phyloP scores from a whole-genome alignment of 2,888 invertebrate genomes.

The Barypeithes pellucidus region DNA sequence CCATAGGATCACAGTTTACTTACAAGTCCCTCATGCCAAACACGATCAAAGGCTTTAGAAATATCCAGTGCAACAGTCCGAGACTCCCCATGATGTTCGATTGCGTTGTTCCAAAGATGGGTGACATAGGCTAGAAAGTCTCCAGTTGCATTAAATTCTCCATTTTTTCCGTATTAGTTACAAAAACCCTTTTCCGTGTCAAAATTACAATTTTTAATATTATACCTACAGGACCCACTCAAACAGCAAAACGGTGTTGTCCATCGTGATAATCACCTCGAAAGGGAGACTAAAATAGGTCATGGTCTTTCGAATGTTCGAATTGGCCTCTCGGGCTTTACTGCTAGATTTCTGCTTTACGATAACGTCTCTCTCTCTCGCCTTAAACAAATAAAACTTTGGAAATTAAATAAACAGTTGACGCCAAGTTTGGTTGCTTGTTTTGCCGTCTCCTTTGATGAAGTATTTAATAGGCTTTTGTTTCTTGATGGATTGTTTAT shows the following conservation, averaged over 20 bases:
- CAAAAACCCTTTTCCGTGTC: too few relatives aligned
- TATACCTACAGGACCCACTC: neutral
- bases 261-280: neutral
- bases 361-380: constrained; percentile 5
- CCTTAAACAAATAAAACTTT: constrained; percentile 19
- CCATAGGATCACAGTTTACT: too few relatives aligned
- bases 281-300: constrained; percentile 8
- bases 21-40: too few relatives aligned
- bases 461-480: neutral
- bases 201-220: neutral
- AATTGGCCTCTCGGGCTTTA: constrained; percentile 1
- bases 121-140: too few relatives aligned
- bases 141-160: too few relatives aligned
- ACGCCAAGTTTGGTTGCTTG: neutral
- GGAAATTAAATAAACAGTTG: constrained; percentile 4
- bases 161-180: too few relatives aligned
- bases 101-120: too few relatives aligned
- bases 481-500: neutral
- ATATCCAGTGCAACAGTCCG: too few relatives aligned
- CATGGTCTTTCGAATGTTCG: neutral
- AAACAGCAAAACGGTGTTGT: constrained; percentile 2
- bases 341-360: constrained; percentile 2
- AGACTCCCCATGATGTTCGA: too few relatives aligned
- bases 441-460: neutral
- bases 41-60: too few relatives aligned